Evolutionary conservation across 1,140 invertebrate species (phyloP).

Genomic region (Drosophila triauraria): DNA sequence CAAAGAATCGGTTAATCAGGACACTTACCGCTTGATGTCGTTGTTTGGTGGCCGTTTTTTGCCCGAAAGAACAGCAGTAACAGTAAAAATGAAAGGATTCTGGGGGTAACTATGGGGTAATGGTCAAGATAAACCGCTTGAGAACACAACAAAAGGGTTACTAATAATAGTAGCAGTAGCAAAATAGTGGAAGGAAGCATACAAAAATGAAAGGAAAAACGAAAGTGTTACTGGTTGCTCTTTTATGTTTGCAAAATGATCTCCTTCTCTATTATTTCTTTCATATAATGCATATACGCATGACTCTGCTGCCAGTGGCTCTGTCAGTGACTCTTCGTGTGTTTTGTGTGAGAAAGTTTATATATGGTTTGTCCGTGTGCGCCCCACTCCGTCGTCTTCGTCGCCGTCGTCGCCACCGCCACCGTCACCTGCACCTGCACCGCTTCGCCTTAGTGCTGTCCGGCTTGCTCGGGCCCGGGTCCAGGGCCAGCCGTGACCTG

Average conservation of each 20-base stretch:
- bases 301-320: neutral
- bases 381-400: neutral
- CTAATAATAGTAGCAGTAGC: slow-evolving; percentile 1
- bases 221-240: slow-evolving; percentile 6
- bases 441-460: slow-evolving; percentile 56
- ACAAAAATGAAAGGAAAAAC: slow-evolving; percentile 5
- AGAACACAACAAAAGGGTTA: slow-evolving; percentile 11
- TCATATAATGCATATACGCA: neutral
- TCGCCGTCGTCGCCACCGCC: neutral
- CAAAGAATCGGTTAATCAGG: rapidly evolving
- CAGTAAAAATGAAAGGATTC: slow-evolving; percentile 13
- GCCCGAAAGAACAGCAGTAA: slow-evolving; percentile 44
- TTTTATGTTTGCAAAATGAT: slow-evolving; percentile 15
- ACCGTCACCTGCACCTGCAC: neutral
- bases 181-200: neutral
- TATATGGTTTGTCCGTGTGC: slow-evolving; percentile 10
- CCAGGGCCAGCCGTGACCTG: slow-evolving; percentile 69
- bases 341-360: too few relatives aligned
- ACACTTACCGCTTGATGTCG: slow-evolving; percentile 31
- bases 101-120: too few relatives aligned
- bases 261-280: neutral
- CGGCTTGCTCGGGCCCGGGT: slow-evolving; percentile 64
- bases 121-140: slow-evolving; percentile 3
- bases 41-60: slow-evolving; percentile 9
- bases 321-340: neutral